Evolutionary conservation across 2,888 invertebrate species (phyloP).

Genomic region (Dryobota labecula): DNA sequence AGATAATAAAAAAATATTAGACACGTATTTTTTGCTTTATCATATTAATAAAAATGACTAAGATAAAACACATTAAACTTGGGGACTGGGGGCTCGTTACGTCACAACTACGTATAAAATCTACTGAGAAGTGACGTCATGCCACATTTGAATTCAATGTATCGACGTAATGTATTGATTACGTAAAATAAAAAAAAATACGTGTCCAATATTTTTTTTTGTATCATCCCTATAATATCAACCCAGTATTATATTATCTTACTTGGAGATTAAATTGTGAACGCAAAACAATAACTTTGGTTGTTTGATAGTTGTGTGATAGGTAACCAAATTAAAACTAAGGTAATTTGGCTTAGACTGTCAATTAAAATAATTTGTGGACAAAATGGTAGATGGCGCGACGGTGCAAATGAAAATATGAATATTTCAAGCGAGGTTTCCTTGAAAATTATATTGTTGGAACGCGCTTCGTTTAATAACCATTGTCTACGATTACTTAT

Average conservation of each 20-base stretch:
- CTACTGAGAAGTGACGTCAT: no score
- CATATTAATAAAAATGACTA: no score
- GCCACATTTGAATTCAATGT: no score
- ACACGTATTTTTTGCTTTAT: no score
- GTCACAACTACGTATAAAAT: no score
- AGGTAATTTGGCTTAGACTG: not conserved
- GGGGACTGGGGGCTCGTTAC: no score
- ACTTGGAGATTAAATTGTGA: slow-evolving; percentile 18
- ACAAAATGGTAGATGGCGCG: not conserved
- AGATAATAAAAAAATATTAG: no score
- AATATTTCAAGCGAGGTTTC: slow-evolving; percentile 11
- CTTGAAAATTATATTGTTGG: slow-evolving; percentile 9
- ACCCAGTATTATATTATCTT: not conserved
- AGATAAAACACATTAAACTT: no score
- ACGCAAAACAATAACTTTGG: not conserved
- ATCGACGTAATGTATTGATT: no score
- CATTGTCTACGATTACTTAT: not conserved
- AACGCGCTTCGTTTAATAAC: not conserved
- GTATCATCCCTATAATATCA: no score
- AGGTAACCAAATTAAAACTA: slow-evolving; percentile 12
- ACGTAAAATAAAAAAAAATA: no score
- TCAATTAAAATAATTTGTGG: not conserved
- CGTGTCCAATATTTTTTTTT: no score
- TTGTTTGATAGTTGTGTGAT: slow-evolving; percentile 4
- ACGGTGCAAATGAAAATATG: slow-evolving; percentile 19